A percentile compares a stretch with the other conserved stretches of the same genome.
phyloP scores from a whole-genome alignment of 2,797 vertebrate genomes.

The Peromyscus nudipes region DNA sequence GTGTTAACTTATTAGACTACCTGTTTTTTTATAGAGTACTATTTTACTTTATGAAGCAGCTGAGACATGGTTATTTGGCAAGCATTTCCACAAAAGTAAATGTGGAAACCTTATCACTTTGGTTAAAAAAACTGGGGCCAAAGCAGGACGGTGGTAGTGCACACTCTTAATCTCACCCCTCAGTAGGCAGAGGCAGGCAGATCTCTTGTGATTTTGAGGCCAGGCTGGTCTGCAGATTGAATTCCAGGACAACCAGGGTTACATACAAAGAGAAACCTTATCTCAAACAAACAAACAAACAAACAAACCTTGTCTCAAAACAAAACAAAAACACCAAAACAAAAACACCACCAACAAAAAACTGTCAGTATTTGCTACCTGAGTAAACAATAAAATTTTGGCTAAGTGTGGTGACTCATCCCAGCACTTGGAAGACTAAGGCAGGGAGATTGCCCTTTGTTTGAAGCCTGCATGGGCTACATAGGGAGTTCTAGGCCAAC shows the following conservation, averaged over 20 bases:
- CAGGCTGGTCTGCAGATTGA: neutral
- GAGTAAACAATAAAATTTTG: neutral
- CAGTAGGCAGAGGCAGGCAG: neutral
- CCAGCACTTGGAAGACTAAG: neutral
- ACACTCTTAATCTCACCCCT: neutral
- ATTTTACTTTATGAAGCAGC: slow-evolving; percentile 17
- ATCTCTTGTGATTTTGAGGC: neutral
- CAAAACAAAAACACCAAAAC: neutral
- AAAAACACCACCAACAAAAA: neutral
- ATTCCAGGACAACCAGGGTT: neutral
- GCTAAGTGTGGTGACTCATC: neutral
- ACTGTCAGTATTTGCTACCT: neutral
- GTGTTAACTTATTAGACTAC: neutral
- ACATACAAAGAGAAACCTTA: neutral
- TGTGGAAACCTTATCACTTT: slow-evolving; percentile 3
- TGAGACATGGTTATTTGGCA: neutral
- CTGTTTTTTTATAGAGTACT: neutral
- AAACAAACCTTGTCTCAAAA: neutral
- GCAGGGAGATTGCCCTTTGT: neutral
- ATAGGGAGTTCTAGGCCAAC: neutral
- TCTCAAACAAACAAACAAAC: neutral
- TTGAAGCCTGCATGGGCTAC: neutral
- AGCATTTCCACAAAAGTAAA: slow-evolving; percentile 47
- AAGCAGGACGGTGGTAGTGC: neutral
- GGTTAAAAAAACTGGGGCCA: neutral